Conservation (phyloP, 2,888 invertebrate species). For the Hemaris fuciformis region DNA sequence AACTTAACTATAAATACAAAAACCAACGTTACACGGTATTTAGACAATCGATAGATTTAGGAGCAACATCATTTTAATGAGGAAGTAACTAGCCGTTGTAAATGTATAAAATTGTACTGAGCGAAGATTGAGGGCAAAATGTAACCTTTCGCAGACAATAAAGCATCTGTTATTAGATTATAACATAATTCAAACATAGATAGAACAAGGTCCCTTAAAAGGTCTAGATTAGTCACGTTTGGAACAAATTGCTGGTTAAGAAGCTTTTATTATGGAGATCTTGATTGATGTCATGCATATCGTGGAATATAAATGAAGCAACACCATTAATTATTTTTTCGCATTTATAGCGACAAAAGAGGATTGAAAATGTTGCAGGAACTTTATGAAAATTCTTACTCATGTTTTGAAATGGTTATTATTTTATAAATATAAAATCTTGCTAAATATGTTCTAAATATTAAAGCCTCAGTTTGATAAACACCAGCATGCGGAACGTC, state of each 20-base stretch:
- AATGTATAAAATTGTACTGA: background rate
- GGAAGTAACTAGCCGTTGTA: background rate
- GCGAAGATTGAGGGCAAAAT: background rate
- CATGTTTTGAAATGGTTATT: too few relatives aligned
- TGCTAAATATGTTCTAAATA: too few relatives aligned
- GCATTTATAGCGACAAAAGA: background rate
- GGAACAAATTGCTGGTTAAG: background rate
- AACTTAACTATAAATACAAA: too few relatives aligned
- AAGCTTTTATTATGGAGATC: background rate
- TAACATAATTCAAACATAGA: constrained; percentile 5
- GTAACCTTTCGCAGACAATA: background rate
- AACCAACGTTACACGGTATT: too few relatives aligned
- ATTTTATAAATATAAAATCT: too few relatives aligned
- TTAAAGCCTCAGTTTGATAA: too few relatives aligned
- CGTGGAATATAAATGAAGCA: constrained; percentile 8
- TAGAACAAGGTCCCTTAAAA: constrained; percentile 3
- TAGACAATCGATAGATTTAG: background rate
- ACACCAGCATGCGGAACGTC: too few relatives aligned
- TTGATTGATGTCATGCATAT: constrained; percentile 7
- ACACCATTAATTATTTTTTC: background rate
- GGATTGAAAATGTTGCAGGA: background rate
- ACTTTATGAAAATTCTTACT: too few relatives aligned
- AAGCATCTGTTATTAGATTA: background rate
- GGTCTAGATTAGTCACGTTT: constrained; percentile 10
- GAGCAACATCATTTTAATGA: background rate